phyloP scores from a whole-genome alignment of 2,113 vertebrate genomes.

The Apteryx mantelli region DNA sequence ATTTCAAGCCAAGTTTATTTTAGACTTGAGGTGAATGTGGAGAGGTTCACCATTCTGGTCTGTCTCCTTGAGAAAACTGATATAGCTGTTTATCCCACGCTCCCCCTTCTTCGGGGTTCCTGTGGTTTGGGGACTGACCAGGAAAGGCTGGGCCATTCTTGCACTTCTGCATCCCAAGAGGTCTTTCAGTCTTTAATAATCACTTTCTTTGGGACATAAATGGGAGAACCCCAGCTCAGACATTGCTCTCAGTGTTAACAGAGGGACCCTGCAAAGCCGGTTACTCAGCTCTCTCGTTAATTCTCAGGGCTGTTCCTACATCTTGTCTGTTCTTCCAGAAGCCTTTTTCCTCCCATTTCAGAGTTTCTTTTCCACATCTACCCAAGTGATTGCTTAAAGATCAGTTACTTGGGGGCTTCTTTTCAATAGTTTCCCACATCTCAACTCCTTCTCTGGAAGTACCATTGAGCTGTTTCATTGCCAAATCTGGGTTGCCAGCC shows the following conservation, averaged over 20 bases:
- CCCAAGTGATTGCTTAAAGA: neutral
- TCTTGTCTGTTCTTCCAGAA: neutral
- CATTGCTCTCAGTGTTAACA: neutral
- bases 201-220: neutral
- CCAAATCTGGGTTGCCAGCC: neutral
- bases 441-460: neutral
- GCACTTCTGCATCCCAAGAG: neutral
- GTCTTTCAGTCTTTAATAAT: neutral
- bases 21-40: neutral
- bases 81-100: neutral
- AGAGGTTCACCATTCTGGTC: neutral
- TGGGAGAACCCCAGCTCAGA: neutral
- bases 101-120: neutral
- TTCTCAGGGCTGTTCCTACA: neutral
- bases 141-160: neutral
- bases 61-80: neutral
- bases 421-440: neutral
- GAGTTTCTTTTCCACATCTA: neutral
- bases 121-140: neutral
- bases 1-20: neutral
- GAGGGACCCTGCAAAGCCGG: neutral
- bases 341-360: neutral
- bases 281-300: neutral
- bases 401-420: fast-evolving
- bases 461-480: neutral